Evolutionary conservation across 2,797 vertebrate genomes (phyloP).

Genomic region (Lates japonicus): DNA sequence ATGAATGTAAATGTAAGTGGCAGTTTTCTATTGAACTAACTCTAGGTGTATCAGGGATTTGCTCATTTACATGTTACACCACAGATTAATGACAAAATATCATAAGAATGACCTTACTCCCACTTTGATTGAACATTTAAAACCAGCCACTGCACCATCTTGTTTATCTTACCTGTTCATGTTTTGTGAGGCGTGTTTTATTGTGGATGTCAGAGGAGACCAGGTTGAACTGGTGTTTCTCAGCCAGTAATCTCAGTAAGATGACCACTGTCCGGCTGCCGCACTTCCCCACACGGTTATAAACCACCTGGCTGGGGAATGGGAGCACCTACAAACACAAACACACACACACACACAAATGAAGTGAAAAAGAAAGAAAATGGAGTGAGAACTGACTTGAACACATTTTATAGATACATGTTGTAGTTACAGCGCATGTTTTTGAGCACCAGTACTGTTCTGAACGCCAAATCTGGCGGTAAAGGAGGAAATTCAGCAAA

Average conservation of each 20-base stretch:
- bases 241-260: slow-evolving; percentile 93
- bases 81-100: background rate
- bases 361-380: background rate
- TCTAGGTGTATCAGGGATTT: background rate
- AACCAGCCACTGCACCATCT: background rate
- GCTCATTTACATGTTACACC: background rate
- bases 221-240: slow-evolving; percentile 95
- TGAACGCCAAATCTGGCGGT: fast-evolving
- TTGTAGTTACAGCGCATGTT: background rate
- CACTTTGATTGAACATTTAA: background rate
- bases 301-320: slow-evolving; percentile 98
- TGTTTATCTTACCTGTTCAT: slow-evolving; percentile 90
- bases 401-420: background rate
- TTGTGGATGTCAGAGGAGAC: slow-evolving; percentile 99
- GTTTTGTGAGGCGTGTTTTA: slow-evolving; percentile 97
- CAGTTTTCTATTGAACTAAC: background rate
- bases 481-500: slow-evolving; percentile 18
- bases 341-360: slow-evolving; percentile 9
- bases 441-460: background rate
- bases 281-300: slow-evolving; percentile 99
- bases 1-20: too few relatives aligned
- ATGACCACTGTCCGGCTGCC: slow-evolving; percentile 98
- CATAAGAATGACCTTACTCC: background rate
- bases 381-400: background rate
- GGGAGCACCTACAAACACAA: slow-evolving; percentile 89